Base-by-base conservation (phyloP, 2,113 vertebrate species). In the Pimephales promelas region DNA sequence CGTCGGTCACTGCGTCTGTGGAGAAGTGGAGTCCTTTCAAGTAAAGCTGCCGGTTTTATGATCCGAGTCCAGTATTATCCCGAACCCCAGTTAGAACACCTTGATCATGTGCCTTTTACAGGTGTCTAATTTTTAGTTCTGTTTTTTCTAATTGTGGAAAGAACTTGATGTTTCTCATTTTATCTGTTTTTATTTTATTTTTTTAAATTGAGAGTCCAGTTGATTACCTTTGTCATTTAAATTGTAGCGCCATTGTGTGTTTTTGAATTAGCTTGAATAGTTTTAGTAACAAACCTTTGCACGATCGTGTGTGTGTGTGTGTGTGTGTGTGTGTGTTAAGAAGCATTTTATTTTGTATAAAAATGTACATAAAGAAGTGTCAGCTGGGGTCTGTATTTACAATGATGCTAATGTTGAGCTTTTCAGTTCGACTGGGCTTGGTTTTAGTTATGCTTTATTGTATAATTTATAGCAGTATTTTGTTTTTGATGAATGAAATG, bases 21-120 rank as follows among this genome's bases (percentile, higher is more conserved):
- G 43, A 77, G 74, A 59, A 59, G 18, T 56, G 28, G 54, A 77
- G 74, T 22, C 74, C 74, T 59, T 77, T 59, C 54, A 24, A 24
- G 31, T 56, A 5, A 56, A 56, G 8, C 47, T n/a, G 0, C 36
- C 26, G 70, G 43, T n/a, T 47, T 5, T 14, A 22, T 54, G 40
- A 31, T 20, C 16, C 1, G 22, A 71, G 34, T 40, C 34, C 57
- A 20, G 45, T 77, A 70, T 49, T 45, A 74, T 43, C 31, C 26
- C 31, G 28, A 47, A 49, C 43, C 78, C 31, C 26, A 66, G 62
- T 64, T 70, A 54, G 45, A 14, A 43, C 40, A 28, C 28, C 47
- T n/a, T 6, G 20, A 66, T 82, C 75, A 56, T 87, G 52, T 82
- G 62, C 72, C 26, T 83, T 26, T 45, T 81, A 66, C 8, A 24